phyloP scores from a whole-genome alignment of 2,113 vertebrate species.

The Tylochromis polylepis region DNA sequence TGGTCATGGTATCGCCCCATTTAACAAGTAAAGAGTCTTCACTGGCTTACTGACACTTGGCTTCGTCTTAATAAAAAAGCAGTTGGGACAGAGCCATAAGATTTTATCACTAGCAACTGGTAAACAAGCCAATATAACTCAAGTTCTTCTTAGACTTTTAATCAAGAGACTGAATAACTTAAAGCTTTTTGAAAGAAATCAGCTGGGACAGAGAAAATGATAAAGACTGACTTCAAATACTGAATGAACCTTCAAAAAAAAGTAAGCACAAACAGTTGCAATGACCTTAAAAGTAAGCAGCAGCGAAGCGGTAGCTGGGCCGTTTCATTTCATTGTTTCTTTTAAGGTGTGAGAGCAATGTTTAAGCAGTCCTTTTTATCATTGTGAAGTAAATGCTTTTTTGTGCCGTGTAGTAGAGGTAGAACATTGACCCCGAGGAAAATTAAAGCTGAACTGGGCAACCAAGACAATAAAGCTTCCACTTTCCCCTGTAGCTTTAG shows the following conservation, averaged over 20 bases:
- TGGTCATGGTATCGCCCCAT: slow-evolving; percentile 14
- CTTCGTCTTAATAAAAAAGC: slow-evolving; percentile 1
- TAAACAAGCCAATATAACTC: background rate
- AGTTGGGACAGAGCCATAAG: background rate
- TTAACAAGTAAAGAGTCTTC: slow-evolving; percentile 23
- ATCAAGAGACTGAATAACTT: background rate
- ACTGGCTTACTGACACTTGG: slow-evolving; percentile 10
- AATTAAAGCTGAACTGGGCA: background rate
- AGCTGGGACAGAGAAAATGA: background rate
- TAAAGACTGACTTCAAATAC: background rate
- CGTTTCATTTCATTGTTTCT: background rate
- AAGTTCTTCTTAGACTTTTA: background rate
- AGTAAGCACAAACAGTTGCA: background rate
- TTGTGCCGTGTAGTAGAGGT: background rate
- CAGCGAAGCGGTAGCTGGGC: background rate
- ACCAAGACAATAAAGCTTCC: background rate
- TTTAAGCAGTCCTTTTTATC: background rate
- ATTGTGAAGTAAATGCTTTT: background rate
- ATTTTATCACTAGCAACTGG: background rate
- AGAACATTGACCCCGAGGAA: background rate
- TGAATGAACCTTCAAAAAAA: background rate
- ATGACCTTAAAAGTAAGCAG: background rate
- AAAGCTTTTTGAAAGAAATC: background rate
- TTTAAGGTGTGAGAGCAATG: background rate
- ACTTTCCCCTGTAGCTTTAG: background rate